Evolutionary conservation across 2,888 invertebrate genomes (phyloP), one percentile per base, ranked within the genome.

Genomic region (Loripinus fragilis): DNA sequence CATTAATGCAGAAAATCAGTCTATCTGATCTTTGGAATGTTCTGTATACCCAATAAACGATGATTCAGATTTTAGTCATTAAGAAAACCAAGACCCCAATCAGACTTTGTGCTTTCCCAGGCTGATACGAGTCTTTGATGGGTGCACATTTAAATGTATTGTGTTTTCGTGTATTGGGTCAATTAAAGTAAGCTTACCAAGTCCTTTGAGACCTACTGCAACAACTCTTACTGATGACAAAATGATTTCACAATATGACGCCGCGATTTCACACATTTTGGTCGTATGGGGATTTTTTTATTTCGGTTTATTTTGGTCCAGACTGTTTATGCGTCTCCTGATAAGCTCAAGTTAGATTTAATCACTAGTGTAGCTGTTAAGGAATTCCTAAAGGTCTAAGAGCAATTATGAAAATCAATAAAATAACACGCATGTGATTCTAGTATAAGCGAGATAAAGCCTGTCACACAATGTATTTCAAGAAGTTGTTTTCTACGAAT

Each of bases 281-380:
- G 33, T 12, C 23, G 60, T 60, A 20, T 33, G 5, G 60, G 60
- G 60, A 60, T 33, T 12, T 60, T 60, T 60, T 28, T 33, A 60
- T 30, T 33, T 33, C 33, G 2, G 30, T 60, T 7, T 60, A 20
- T 33, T 60, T 28, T 10, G 25, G 60, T 30, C 33, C 20, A 60
- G 60, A 60, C 60, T 33, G 60, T 30, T 60, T 52, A 52, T 52
- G 33, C 2, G 5, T 5, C 33, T 20, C 60, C 12, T 60, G 30
- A 33, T 60, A 60, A 60, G 60, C 33, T 60, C 60, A 60, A 33
- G 60, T 15, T 20, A 60, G 60, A 60, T 60, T 60, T 33, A 33
- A 30, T 33, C 60, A 33, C 60, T 17, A 2, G 3, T 33, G 33
- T 28, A 20, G 60, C 12, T 12, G 28, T 60, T 33, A 60, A 60